A percentile compares a stretch with the other conserved stretches of the same genome.
Conservation (phyloP, 2,797 vertebrate species). For the Rhynchonycteris naso region DNA sequence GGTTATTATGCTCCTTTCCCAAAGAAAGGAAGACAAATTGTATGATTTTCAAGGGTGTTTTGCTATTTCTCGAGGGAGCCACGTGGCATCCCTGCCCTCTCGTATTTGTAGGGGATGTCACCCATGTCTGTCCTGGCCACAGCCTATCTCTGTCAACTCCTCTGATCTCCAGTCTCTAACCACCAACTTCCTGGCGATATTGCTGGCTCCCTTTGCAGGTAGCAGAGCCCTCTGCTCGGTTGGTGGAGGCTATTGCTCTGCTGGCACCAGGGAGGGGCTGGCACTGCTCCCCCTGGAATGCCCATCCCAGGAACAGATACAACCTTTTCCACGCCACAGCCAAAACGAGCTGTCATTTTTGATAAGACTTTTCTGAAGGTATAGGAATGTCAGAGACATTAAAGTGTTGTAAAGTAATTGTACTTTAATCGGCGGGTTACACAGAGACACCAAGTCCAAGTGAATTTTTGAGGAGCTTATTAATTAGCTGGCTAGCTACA, state of each 20-base stretch:
- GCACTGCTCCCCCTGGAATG: accelerated
- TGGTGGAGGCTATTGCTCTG: too few species aligned
- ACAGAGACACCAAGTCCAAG: too few species aligned
- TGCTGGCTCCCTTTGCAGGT: not conserved
- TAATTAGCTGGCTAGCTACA: too few species aligned
- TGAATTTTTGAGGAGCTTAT: too few species aligned
- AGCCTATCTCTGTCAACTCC: not conserved
- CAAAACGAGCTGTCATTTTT: not conserved
- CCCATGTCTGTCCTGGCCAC: not conserved
- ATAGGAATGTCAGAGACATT: not conserved
- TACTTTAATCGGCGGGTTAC: too few species aligned
- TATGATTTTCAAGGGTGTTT: not conserved
- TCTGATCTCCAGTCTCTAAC: not conserved
- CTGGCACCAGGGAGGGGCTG: not conserved
- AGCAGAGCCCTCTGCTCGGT: not conserved
- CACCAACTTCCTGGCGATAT: accelerated
- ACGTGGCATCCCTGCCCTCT: accelerated
- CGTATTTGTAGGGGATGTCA: not conserved
- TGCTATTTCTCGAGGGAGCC: not conserved
- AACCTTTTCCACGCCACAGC: not conserved
- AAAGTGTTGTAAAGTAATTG: too few species aligned
- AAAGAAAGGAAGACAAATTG: not conserved
- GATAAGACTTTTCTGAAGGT: not conserved
- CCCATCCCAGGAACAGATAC: not conserved
- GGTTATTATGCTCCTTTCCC: not conserved